A percentile compares a stretch with the other conserved stretches of the same genome.
These are phyloP conservation scores for Timandra comae DNA, from an alignment of 2,888 invertebrate genomes.

Conservation along the genomic window DNA sequence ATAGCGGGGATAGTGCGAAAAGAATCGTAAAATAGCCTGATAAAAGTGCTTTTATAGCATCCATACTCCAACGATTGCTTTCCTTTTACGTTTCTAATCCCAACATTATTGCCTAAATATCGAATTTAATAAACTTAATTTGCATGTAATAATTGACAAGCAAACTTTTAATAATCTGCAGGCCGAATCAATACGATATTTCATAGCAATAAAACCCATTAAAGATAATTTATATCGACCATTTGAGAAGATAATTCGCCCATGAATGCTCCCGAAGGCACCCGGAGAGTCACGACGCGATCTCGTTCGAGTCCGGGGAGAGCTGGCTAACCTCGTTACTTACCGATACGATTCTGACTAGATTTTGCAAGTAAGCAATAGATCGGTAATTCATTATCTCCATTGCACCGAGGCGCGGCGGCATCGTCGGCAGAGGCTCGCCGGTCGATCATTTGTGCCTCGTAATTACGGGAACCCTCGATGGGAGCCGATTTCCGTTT, in stretches of 20 bases:
- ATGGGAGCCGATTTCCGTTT: slow-evolving; percentile 53
- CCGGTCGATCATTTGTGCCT: slow-evolving; percentile 51
- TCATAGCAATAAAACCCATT: slow-evolving; percentile 58
- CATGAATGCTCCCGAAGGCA: slow-evolving; percentile 61
- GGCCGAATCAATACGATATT: slow-evolving; percentile 46
- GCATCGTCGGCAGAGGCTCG: slow-evolving; percentile 15
- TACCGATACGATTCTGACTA: slow-evolving; percentile 47
- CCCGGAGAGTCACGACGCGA: slow-evolving; percentile 54
- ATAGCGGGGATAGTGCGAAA: slow-evolving; percentile 59
- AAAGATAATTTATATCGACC: slow-evolving; percentile 58
- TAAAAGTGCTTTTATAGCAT: slow-evolving; percentile 57
- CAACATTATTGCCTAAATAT: slow-evolving; percentile 30
- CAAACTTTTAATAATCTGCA: slow-evolving; percentile 35
- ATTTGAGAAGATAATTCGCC: slow-evolving; percentile 61
- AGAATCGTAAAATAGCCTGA: slow-evolving; percentile 61
- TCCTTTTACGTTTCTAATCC: slow-evolving; percentile 49
- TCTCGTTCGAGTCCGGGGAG: slow-evolving; percentile 34
- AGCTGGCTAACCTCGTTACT: slow-evolving; percentile 58
- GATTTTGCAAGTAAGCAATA: slow-evolving; percentile 66
- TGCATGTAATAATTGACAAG: slow-evolving; percentile 10
- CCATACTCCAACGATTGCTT: slow-evolving; percentile 51
- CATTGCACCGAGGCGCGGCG: slow-evolving; percentile 36
- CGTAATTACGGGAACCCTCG: slow-evolving; percentile 58
- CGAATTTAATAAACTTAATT: slow-evolving; percentile 16
- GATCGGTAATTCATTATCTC: slow-evolving; percentile 63